A percentile compares a stretch with the other conserved stretches of the same genome.
These are phyloP conservation scores for Centropyge bicolor DNA, from an alignment of 2,797 vertebrate species.

Conservation along the genomic window DNA sequence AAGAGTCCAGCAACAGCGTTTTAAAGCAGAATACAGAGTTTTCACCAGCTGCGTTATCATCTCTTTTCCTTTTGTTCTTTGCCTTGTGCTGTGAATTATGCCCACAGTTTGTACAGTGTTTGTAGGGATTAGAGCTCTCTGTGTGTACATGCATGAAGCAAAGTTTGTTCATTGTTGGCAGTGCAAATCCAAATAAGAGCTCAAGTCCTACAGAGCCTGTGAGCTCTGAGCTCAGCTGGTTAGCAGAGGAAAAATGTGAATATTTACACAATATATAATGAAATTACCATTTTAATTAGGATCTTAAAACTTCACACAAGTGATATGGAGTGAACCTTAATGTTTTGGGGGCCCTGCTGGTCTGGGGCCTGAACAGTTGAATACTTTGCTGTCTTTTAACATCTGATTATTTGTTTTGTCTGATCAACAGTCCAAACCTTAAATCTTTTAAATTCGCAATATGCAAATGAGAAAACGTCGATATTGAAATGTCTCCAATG, in stretches of 20 bases:
- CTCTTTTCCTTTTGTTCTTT: constrained; percentile 35
- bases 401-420: no score
- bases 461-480: neutral
- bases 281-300: no score
- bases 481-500: neutral
- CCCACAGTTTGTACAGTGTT: constrained; percentile 38
- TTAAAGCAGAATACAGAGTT: constrained; percentile 9
- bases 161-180: constrained; percentile 44
- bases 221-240: constrained; percentile 28
- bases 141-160: constrained; percentile 31
- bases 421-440: neutral
- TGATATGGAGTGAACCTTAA: no score
- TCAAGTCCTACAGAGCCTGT: constrained; percentile 16
- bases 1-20: no score
- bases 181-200: constrained; percentile 24
- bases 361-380: no score
- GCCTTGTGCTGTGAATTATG: constrained; percentile 29
- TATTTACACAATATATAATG: neutral
- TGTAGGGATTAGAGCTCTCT: constrained; percentile 32
- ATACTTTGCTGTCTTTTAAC: no score
- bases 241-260: constrained; percentile 6
- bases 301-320: no score
- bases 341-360: no score
- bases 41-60: constrained; percentile 16
- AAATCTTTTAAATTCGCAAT: neutral